phyloP scores from a whole-genome alignment of 2,797 vertebrate species.

The Sebastes steindachneri region DNA sequence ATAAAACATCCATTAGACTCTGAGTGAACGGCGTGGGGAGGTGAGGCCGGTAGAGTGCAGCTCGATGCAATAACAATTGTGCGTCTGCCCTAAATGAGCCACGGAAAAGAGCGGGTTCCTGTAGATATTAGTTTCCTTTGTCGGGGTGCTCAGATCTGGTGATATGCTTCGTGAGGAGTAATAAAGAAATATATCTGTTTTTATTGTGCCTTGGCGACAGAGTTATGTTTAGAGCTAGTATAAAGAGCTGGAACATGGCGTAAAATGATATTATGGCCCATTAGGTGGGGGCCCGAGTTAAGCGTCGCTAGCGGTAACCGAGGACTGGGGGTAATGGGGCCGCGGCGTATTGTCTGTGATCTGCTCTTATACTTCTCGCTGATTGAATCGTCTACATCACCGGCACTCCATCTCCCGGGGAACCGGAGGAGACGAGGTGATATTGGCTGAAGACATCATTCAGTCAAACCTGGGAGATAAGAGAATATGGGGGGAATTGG shows the following conservation, averaged over 20 bases:
- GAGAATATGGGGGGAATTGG: slow-evolving; percentile 55
- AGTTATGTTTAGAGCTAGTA: slow-evolving; percentile 82
- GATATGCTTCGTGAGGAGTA: slow-evolving; percentile 78
- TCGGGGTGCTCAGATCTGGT: slow-evolving; percentile 65
- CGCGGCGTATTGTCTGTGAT: slow-evolving; percentile 77
- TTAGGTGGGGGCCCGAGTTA: slow-evolving; percentile 78
- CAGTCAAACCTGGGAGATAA: slow-evolving; percentile 74
- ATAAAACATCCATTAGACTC: slow-evolving; percentile 82
- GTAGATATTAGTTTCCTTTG: slow-evolving; percentile 80
- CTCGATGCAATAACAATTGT: slow-evolving; percentile 78
- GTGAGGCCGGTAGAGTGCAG: slow-evolving; percentile 67
- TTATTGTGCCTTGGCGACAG: slow-evolving; percentile 80
- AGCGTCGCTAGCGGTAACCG: slow-evolving; percentile 76
- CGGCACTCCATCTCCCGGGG: slow-evolving; percentile 76
- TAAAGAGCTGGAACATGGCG: slow-evolving; percentile 80
- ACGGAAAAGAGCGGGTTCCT: slow-evolving; percentile 66
- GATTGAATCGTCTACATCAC: slow-evolving; percentile 81
- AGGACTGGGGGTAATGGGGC: slow-evolving; percentile 80
- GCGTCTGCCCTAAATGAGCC: slow-evolving; percentile 71
- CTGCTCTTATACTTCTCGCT: slow-evolving; percentile 76
- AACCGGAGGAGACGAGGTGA: slow-evolving; percentile 72
- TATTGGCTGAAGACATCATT: slow-evolving; percentile 80
- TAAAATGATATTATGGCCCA: slow-evolving; percentile 85
- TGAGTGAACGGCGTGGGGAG: slow-evolving; percentile 69
- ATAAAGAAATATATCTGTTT: slow-evolving; percentile 87